Conservation (phyloP, 2,113 vertebrate species). For the Nyctibius bracteatus region DNA sequence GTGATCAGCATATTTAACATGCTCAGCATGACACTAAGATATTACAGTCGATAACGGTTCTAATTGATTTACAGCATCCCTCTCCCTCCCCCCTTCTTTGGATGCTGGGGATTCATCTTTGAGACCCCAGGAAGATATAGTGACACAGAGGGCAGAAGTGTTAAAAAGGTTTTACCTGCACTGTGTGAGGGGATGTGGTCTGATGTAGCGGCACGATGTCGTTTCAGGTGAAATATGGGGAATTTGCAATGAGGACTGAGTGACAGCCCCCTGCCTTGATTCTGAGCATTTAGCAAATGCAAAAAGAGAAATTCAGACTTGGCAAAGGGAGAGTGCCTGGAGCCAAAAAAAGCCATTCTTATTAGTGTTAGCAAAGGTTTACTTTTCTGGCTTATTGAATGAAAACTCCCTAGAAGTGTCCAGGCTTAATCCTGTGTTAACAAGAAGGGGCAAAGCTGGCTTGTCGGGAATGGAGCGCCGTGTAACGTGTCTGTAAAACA, state of each 20-base stretch:
- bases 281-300: not conserved
- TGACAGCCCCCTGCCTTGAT: not conserved
- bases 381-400: conserved; percentile 51
- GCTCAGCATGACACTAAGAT: conserved; percentile 84
- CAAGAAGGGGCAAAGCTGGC: conserved; percentile 11
- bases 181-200: not conserved
- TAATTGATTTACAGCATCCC: conserved; percentile 79
- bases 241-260: not conserved
- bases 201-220: not conserved
- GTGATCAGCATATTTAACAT: conserved; percentile 83
- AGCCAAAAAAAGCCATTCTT: conserved; percentile 53
- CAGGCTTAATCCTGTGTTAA: conserved; percentile 53
- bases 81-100: not conserved
- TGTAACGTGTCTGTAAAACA: not conserved
- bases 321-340: conserved; percentile 25
- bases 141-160: not conserved
- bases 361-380: conserved; percentile 41
- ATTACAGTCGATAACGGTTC: conserved; percentile 76
- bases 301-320: conserved; percentile 39
- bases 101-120: conserved; percentile 26
- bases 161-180: not conserved
- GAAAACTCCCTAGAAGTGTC: conserved; percentile 50
- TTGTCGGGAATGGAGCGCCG: not conserved
- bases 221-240: not conserved
- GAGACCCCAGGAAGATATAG: conserved; percentile 9